Percentiles rank a stretch among this genome's conserved stretches.
Evolutionary conservation across 2,797 vertebrate genomes (phyloP).

Genomic region (Melanotaenia boesemani): DNA sequence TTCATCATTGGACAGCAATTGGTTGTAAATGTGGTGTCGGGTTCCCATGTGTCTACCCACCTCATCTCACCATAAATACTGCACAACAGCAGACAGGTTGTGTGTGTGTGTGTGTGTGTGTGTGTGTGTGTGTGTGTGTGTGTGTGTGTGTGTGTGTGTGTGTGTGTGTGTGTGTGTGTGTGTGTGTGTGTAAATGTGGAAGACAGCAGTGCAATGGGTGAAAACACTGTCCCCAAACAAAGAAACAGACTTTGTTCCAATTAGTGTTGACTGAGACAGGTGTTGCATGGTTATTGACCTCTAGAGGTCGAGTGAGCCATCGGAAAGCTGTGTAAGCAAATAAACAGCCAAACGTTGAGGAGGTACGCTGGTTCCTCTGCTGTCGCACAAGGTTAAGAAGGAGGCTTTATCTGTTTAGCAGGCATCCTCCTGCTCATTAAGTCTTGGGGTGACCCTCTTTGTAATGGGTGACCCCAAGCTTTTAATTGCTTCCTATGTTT

Average conservation of each 20-base stretch:
- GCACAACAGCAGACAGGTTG: constrained; percentile 69
- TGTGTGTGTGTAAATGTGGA: neutral
- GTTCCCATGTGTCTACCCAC: constrained; percentile 71
- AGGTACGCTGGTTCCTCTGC: constrained; percentile 68
- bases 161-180: constrained; percentile 16
- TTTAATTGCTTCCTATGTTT: constrained; percentile 89
- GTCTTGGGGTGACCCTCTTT: constrained; percentile 61
- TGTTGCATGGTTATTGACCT: constrained; percentile 82
- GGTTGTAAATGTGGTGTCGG: constrained; percentile 80
- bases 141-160: constrained; percentile 17
- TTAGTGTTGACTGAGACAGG: constrained; percentile 83
- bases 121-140: too few species aligned
- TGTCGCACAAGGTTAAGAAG: constrained; percentile 67
- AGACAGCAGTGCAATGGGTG: constrained; percentile 4
- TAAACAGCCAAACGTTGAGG: constrained; percentile 84
- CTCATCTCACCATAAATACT: constrained; percentile 74
- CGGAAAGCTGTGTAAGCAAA: constrained; percentile 87
- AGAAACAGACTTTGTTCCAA: constrained; percentile 79
- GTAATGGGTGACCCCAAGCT: constrained; percentile 73
- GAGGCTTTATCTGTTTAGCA: constrained; percentile 88
- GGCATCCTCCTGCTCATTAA: constrained; percentile 73
- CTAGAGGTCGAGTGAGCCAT: constrained; percentile 69
- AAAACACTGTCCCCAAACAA: constrained; percentile 54
- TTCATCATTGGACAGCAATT: constrained; percentile 79
- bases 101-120: constrained; percentile 14